Percentiles rank a stretch among this genome's conserved stretches.
Conservation (phyloP, 37 sponge, comb jelly and placozoan genomes). For the Bolinopsis microptera region DNA sequence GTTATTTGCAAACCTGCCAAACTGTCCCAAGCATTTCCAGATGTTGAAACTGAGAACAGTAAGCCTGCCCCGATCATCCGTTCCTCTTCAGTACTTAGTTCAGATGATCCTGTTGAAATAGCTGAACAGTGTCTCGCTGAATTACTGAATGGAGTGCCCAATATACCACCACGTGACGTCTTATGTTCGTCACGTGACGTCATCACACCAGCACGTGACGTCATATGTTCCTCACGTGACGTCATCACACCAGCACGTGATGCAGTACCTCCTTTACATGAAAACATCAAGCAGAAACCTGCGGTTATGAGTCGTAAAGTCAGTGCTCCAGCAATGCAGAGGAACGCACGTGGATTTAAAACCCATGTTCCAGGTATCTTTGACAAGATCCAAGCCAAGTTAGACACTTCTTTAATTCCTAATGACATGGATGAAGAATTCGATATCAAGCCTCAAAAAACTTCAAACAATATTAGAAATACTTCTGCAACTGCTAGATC, state of each 20-base stretch:
- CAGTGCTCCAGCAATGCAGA: neutral
- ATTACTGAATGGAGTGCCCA: neutral
- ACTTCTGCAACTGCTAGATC: neutral
- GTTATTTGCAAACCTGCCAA: neutral
- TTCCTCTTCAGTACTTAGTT: neutral
- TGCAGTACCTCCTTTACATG: too few relatives aligned
- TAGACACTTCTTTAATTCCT: neutral
- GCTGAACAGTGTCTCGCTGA: conserved; percentile 10
- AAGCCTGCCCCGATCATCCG: neutral
- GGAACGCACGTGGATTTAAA: neutral
- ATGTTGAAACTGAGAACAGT: too few relatives aligned
- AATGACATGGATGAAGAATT: neutral
- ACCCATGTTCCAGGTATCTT: conserved; percentile 21
- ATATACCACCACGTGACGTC: neutral
- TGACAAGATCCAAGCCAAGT: neutral
- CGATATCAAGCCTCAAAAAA: neutral
- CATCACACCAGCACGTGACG: conserved; percentile 18
- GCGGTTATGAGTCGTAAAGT: neutral
- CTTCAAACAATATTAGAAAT: neutral
- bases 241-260: conserved; percentile 9
- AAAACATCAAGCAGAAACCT: neutral
- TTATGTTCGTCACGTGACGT: too few relatives aligned
- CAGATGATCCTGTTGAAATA: conserved; percentile 2
- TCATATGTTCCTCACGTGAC: too few relatives aligned
- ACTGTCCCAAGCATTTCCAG: too few relatives aligned